A percentile compares a stretch with the other conserved stretches of the same genome.
phyloP scores from a whole-genome alignment of 2,888 invertebrate genomes.

The Plebejus melissa region DNA sequence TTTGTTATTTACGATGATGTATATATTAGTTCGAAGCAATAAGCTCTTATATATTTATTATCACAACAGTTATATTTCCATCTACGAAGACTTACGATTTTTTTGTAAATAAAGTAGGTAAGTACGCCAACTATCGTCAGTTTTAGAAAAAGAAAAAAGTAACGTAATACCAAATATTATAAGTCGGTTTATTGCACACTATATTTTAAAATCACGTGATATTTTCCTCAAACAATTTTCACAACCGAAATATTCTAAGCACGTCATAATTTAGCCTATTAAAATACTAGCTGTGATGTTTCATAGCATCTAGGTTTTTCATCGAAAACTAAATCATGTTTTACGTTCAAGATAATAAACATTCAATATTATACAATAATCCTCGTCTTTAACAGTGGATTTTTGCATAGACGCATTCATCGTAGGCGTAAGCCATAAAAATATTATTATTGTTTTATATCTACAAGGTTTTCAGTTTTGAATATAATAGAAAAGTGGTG shows the following conservation, averaged over 20 bases:
- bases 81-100: not conserved
- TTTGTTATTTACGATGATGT: not conserved
- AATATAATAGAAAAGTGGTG: not conserved
- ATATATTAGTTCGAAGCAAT: not conserved
- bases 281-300: conserved; percentile 33
- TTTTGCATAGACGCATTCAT: conserved; percentile 1
- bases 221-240: conserved; percentile 13
- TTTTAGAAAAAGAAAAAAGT: not conserved
- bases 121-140: not conserved
- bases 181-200: not conserved
- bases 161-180: not conserved
- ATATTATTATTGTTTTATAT: conserved; percentile 1
- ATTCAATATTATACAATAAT: conserved; percentile 39
- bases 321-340: conserved; percentile 41
- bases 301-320: conserved; percentile 38
- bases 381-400: conserved; percentile 30
- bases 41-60: not conserved
- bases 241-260: conserved; percentile 33
- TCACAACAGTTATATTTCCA: not conserved
- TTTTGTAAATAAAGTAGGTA: not conserved
- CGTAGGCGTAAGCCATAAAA: not conserved
- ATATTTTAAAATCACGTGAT: not conserved
- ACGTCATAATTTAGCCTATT: conserved; percentile 39
- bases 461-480: not conserved
- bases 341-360: conserved; percentile 40